These are phyloP conservation scores for Acyrthosiphon pisum DNA, from an alignment of 1,140 invertebrate species.

Conservation along the genomic window DNA sequence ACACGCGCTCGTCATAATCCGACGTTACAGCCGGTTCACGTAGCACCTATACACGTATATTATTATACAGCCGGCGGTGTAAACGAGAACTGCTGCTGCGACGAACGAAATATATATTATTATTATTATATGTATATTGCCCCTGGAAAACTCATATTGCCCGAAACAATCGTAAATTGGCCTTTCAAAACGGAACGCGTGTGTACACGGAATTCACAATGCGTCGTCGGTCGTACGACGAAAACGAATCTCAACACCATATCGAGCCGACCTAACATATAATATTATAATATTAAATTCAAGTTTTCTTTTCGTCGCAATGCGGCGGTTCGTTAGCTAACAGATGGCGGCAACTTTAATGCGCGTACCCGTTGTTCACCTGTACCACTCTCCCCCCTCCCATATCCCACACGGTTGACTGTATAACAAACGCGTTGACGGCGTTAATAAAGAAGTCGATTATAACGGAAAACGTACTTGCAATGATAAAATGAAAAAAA, in stretches of 20 bases:
- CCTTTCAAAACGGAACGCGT: constrained; percentile 11
- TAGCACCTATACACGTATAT: not conserved
- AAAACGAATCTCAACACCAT: constrained; percentile 4
- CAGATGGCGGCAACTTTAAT: not conserved
- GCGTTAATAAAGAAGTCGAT: no score
- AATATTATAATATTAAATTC: not conserved
- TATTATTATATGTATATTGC: not conserved
- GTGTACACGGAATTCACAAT: not conserved
- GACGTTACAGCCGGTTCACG: constrained; percentile 29
- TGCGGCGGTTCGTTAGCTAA: not conserved
- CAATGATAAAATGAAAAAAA: not conserved
- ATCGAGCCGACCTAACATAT: not conserved
- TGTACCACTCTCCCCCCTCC: no score
- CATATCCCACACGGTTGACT: not conserved
- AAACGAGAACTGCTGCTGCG: not conserved
- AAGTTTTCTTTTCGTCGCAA: not conserved
- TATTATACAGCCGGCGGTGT: constrained; percentile 17
- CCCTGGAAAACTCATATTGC: not conserved
- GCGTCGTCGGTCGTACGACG: not conserved
- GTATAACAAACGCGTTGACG: not conserved
- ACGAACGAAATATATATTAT: not conserved
- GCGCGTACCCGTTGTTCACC: not conserved
- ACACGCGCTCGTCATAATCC: constrained; percentile 20
- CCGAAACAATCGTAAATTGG: constrained; percentile 28
- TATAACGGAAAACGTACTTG: not conserved